Base-by-base conservation (phyloP, 2,888 invertebrate species). In the Calameuta filiformis region DNA sequence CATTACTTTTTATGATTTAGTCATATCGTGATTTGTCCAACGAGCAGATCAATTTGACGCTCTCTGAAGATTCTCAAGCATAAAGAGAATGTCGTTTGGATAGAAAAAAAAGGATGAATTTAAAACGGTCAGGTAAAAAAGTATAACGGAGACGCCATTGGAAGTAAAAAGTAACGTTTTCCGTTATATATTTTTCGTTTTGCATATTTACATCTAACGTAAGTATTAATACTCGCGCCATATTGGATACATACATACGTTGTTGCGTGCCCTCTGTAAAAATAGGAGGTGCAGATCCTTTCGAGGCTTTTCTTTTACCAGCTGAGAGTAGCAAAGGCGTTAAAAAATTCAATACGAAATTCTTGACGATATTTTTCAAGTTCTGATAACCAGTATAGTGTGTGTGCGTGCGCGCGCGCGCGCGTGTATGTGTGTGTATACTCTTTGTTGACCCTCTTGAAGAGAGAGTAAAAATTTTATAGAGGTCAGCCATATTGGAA, bases 261-360 rank as follows among this genome's bases (percentile, higher is more conserved):
- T 23, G 15, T 76, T 80, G 79, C 81, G 77, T 83, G 81, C 79
- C 80, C 79, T 81, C 81, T 85, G 86, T 87, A 87, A 87, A 87
- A 87, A 86, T 87, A 83, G 83, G 83, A 86, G 83, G 82, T 76
- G 83, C 85, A 56, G 56, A 80, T 79, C 84, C 82, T 82, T 84
- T 81, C 82, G 82, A 85, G 84, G 85, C 81, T 56, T 56, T 56
- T 15, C 4, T 56, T 40, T 40, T 15, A 40, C 6, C 15, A 40
- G 15, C 6, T 9, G 9, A 23, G 56, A 15, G 15, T 40, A 56
- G 56, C 23, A 56, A 56, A 56, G 15, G 56, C 56, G 56, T 56
- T 56, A 56, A 56, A 56, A 56, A 56, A 56, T 56, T 56, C 23
- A 56, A 56, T 56, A 56, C 56, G 56, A 56, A 56, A 56, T 56